A percentile compares a stretch with the other conserved stretches of the same genome.
These are phyloP conservation scores for Lepilemur septentrionalis DNA, from an alignment of 2,797 vertebrate genomes.

Conservation along the genomic window DNA sequence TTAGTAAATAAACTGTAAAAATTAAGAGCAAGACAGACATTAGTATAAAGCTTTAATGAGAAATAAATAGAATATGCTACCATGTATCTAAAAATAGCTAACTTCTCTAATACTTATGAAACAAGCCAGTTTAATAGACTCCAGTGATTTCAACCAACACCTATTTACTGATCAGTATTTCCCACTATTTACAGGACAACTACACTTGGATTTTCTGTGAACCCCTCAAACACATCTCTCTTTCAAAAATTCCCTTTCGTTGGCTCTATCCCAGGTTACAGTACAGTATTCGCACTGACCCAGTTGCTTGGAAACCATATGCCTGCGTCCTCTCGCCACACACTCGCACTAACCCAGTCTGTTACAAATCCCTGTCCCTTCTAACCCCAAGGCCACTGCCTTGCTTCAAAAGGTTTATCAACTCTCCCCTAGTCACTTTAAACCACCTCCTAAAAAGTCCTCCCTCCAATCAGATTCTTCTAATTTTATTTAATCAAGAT, in stretches of 20 bases:
- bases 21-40: neutral
- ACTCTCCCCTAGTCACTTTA: neutral
- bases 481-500: neutral
- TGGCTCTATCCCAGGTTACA: neutral
- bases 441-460: neutral
- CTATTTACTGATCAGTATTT: neutral
- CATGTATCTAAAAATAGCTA: neutral
- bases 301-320: neutral
- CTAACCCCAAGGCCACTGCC: neutral
- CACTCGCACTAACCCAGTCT: neutral
- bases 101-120: neutral
- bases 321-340: neutral
- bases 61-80: neutral
- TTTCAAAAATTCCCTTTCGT: neutral
- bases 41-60: neutral
- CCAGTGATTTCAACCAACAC: neutral
- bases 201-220: neutral
- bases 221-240: neutral
- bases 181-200: neutral
- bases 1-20: slow-evolving; percentile 39
- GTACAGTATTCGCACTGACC: neutral
- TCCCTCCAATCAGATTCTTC: neutral
- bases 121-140: neutral
- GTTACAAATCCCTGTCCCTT: neutral
- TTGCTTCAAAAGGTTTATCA: neutral